A percentile compares a stretch with the other conserved stretches of the same genome.
phyloP scores from a whole-genome alignment of 2,888 invertebrate genomes.

The Patella ulyssiponensis region DNA sequence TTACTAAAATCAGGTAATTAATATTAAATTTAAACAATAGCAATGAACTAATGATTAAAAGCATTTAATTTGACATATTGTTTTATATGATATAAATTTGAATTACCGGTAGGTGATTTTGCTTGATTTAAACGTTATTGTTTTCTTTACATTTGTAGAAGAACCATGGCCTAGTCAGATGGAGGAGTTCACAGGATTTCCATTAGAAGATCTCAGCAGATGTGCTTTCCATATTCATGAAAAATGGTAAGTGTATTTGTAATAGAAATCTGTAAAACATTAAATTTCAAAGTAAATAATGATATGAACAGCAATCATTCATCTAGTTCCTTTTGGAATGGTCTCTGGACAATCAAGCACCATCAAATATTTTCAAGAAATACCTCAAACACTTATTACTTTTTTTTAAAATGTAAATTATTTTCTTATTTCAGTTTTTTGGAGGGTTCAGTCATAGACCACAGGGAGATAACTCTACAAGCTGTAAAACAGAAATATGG shows the following conservation, averaged over 20 bases:
- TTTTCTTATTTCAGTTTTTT: slow-evolving; percentile 56
- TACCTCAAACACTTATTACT: neutral
- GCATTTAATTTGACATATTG: neutral
- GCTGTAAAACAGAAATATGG: slow-evolving; percentile 67
- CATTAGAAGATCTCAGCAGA: slow-evolving; percentile 56
- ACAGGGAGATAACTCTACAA: slow-evolving; percentile 64
- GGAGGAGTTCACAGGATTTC: slow-evolving; percentile 64
- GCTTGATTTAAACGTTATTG: neutral
- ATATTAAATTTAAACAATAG: neutral
- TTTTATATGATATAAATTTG: neutral
- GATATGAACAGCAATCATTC: no score
- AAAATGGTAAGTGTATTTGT: slow-evolving; percentile 60
- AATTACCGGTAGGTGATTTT: neutral
- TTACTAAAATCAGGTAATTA: slow-evolving; percentile 55
- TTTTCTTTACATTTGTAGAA: slow-evolving; percentile 43
- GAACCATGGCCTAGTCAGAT: slow-evolving; percentile 61
- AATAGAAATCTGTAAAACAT: no score
- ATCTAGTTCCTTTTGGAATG: neutral
- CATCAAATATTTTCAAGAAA: neutral
- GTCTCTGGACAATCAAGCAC: neutral
- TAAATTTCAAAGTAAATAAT: no score
- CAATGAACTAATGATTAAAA: neutral
- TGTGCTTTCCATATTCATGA: slow-evolving; percentile 65
- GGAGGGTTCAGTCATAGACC: slow-evolving; percentile 65
- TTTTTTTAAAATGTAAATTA: neutral